Evolutionary conservation across 2,888 invertebrate genomes (phyloP).

Genomic region (Pedicia rivosa): DNA sequence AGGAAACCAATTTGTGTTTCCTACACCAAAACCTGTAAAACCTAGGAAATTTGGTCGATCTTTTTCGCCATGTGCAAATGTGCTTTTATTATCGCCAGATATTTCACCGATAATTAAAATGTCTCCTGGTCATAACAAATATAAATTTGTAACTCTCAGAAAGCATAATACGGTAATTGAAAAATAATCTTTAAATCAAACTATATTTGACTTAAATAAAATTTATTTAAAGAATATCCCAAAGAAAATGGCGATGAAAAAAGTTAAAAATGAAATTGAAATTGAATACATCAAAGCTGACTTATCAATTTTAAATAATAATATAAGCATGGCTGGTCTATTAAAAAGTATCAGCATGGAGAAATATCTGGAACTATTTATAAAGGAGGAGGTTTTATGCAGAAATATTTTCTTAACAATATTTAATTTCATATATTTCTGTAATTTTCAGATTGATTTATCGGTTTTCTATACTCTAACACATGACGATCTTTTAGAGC

Average conservation of each 20-base stretch:
- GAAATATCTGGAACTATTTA: not conserved
- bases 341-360: not conserved
- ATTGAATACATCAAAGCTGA: too few relatives aligned
- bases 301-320: not conserved
- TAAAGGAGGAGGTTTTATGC: not conserved
- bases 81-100: not conserved
- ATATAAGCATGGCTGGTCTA: not conserved
- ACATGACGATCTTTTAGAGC: not conserved
- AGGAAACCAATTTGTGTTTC: too few relatives aligned
- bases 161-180: not conserved
- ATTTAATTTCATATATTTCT: too few relatives aligned
- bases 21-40: not conserved
- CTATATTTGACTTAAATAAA: not conserved
- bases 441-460: not conserved
- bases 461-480: not conserved
- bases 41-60: not conserved
- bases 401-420: too few relatives aligned
- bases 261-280: too few relatives aligned
- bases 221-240: too few relatives aligned
- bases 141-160: not conserved
- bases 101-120: not conserved
- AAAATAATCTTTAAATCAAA: not conserved
- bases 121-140: too few relatives aligned
- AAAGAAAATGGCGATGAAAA: too few relatives aligned
- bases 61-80: not conserved